Base-by-base conservation (phyloP, 2,797 vertebrate species). In the Acestrorhynchus altus region DNA sequence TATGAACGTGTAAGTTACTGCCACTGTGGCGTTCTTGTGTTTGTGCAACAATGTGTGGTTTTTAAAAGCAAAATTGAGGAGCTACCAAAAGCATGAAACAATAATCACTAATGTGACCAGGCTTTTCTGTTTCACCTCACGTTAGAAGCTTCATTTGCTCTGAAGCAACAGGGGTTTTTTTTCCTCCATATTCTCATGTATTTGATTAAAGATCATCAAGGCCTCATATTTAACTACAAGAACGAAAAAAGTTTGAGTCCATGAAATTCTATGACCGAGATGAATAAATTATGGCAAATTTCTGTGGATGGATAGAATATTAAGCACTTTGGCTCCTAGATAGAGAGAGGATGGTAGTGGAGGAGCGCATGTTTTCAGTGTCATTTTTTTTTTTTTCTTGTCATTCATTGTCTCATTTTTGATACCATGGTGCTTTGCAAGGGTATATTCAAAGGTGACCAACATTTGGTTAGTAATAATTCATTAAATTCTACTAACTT, bases 401-500 rank as follows among this genome's bases (percentile, higher is more conserved):
- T 79, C 42, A 51, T 74, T 88, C 89, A 87, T 92, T 84, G 24
- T 49, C 40, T 73, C 84, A 87, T 90, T 91, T 92, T 72, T 77
- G 89, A 92, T 94, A 92, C 85, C 89, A 92, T 88, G 92, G 91
- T 95, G 94, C 94, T 96, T 95, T 92, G 94, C 92, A 92, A 95
- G 94, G 94, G 16, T 59, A 95, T 94, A 93, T 93, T 93, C 92
- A 92, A 52, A 94, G 92, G 93, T 91, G 93, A 90, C 95, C 95
- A 95, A 96, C 94, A 94, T 96, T 96, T 96, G 95, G 94, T 93
- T 95, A 90, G 84, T 90, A 81, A 74, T 83, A 61, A 82, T 81
- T 85, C 82, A 85, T 90, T 91, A 86, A 82, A 89, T 92, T 90
- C 90, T 93, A 88, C 87, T 93, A 88, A 91, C 86, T 89, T 61